Evolutionary conservation across 2,888 invertebrate genomes (phyloP).

Genomic region (Listrodromus nycthemerus): DNA sequence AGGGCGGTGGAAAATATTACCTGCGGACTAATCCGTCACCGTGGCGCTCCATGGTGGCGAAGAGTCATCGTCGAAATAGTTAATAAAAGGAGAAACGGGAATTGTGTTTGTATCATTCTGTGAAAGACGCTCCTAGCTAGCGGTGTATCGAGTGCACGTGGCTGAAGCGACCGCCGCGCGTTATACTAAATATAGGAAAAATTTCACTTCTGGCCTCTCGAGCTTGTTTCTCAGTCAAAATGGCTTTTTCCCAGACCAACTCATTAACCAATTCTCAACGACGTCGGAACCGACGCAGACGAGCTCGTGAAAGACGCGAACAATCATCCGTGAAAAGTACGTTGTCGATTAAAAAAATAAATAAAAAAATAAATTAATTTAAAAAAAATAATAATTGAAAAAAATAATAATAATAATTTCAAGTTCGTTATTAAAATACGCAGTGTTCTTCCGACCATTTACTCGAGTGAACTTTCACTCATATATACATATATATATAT

Average conservation of each 20-base stretch:
- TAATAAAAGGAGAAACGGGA: slow-evolving; percentile 10
- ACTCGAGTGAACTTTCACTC: neutral
- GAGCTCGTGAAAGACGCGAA: slow-evolving; percentile 14
- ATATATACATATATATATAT: neutral
- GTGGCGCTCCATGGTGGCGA: neutral
- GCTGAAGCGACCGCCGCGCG: neutral
- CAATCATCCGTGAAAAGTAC: slow-evolving; percentile 9
- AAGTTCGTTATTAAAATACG: neutral
- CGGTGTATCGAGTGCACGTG: neutral
- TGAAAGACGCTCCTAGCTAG: neutral
- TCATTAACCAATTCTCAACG: neutral
- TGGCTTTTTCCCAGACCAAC: neutral
- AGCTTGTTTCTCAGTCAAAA: neutral
- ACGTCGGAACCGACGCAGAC: slow-evolving; percentile 20
- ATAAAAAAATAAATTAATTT: no score
- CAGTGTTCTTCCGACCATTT: neutral
- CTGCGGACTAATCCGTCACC: neutral
- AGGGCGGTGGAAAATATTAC: neutral
- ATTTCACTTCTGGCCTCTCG: neutral
- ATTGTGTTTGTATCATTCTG: slow-evolving; percentile 2
- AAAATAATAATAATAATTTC: neutral
- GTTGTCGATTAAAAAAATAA: neutral
- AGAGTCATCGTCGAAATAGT: slow-evolving; percentile 8
- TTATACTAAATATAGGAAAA: neutral
- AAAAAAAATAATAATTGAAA: no score